Evolutionary conservation across 2,113 vertebrate genomes (phyloP).

Genomic region (Poecile atricapillus): DNA sequence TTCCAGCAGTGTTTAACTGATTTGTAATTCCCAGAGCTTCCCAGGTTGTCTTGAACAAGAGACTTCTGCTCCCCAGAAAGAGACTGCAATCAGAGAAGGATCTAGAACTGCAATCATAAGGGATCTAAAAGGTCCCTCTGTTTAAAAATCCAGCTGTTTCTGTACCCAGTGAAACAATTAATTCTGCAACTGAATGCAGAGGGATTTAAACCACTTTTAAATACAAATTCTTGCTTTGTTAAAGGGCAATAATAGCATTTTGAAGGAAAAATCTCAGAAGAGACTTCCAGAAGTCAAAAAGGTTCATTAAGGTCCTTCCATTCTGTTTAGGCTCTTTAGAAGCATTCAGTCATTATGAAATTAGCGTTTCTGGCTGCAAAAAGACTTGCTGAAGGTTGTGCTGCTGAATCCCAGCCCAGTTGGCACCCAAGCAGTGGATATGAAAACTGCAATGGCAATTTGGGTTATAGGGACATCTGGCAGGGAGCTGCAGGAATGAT

Average conservation of each 20-base stretch:
- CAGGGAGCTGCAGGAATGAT: neutral
- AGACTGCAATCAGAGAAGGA: neutral
- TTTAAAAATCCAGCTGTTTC: conserved; percentile 8
- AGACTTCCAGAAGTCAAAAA: conserved; percentile 46
- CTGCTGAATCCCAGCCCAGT: conserved; percentile 61
- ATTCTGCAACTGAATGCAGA: neutral
- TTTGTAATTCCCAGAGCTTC: neutral
- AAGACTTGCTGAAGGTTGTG: conserved; percentile 61
- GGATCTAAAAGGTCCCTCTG: neutral
- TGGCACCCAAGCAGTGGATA: conserved; percentile 18
- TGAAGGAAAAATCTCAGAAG: conserved; percentile 50
- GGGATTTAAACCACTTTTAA: neutral
- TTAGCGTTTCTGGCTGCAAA: conserved; percentile 64
- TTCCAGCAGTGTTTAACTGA: neutral
- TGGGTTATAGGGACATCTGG: neutral
- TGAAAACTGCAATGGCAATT: neutral
- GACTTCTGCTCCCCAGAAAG: neutral
- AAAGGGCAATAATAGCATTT: conserved; percentile 3
- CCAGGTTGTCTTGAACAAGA: neutral
- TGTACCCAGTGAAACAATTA: conserved; percentile 13
- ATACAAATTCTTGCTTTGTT: neutral
- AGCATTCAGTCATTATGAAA: conserved; percentile 51
- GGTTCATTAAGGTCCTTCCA: conserved; percentile 54
- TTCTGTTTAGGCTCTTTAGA: conserved; percentile 54
- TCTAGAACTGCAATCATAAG: neutral